These are phyloP conservation scores for Suillia variegata DNA, from an alignment of 2,888 invertebrate genomes.

Conservation along the genomic window DNA sequence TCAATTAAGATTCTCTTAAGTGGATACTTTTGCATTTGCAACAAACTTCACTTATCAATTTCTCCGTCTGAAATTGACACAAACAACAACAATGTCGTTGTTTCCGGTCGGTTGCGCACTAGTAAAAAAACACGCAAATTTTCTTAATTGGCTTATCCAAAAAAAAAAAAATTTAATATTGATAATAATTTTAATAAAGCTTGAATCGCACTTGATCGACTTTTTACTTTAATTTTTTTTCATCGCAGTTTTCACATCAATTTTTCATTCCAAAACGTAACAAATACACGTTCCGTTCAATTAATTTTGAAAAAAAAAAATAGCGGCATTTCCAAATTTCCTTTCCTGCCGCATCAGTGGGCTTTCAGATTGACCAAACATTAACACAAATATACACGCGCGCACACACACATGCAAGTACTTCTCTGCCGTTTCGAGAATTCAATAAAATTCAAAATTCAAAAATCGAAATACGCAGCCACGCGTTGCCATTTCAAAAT, in stretches of 20 bases:
- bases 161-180: too few species aligned
- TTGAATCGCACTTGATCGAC: conserved; percentile 5
- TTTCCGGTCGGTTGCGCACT: conserved; percentile 31
- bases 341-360: too few species aligned
- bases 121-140: too few species aligned
- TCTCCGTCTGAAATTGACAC: too few species aligned
- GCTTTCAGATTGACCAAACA: conserved; percentile 3
- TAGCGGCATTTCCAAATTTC: conserved; percentile 14
- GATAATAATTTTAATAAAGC: not conserved
- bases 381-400: not conserved
- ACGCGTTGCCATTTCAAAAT: conserved; percentile 15
- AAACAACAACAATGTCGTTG: conserved; percentile 11
- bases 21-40: too few species aligned
- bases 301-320: conserved; percentile 15
- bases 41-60: too few species aligned
- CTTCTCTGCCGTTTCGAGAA: not conserved
- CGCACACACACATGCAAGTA: not conserved
- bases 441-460: not conserved
- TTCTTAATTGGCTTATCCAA: too few species aligned
- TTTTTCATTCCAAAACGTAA: conserved; percentile 2
- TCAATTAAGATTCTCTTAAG: too few species aligned
- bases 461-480: not conserved
- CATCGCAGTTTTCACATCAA: too few species aligned
- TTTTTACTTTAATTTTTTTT: conserved; percentile 1
- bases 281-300: conserved; percentile 13